Percentiles rank a stretch among this genome's conserved stretches.
Conservation (phyloP, 2,113 vertebrate genomes). For the Pyxicephalus adspersus region DNA sequence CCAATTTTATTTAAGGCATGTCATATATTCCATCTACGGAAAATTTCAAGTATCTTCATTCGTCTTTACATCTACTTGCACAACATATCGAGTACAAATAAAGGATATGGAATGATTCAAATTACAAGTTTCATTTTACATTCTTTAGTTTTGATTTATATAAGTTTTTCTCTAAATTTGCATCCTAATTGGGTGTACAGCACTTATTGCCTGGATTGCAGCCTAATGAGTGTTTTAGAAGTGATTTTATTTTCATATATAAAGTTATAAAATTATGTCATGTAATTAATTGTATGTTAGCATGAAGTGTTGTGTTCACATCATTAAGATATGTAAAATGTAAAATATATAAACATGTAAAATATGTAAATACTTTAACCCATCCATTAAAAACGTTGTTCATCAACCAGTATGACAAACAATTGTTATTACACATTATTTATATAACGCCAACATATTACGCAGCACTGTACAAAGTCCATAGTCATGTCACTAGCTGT, state of each 20-base stretch:
- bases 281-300: not conserved
- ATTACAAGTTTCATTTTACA: not conserved
- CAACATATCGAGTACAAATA: not conserved
- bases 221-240: not conserved
- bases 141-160: not conserved
- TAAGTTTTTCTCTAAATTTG: not conserved
- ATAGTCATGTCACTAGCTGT: too few species aligned
- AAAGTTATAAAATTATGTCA: conserved; percentile 7
- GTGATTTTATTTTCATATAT: not conserved
- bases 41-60: conserved; percentile 9
- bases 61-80: not conserved
- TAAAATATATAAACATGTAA: too few species aligned
- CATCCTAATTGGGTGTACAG: not conserved
- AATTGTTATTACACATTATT: too few species aligned
- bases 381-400: too few species aligned
- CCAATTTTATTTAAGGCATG: conserved; percentile 21
- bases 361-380: too few species aligned
- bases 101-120: not conserved
- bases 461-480: too few species aligned
- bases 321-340: too few species aligned
- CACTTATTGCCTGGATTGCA: conserved; percentile 4
- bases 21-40: conserved; percentile 26
- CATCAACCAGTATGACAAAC: too few species aligned
- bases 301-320: not conserved
- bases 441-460: too few species aligned